Base-by-base conservation (phyloP, 2,888 invertebrate species). In the Mythimna ferrago region DNA sequence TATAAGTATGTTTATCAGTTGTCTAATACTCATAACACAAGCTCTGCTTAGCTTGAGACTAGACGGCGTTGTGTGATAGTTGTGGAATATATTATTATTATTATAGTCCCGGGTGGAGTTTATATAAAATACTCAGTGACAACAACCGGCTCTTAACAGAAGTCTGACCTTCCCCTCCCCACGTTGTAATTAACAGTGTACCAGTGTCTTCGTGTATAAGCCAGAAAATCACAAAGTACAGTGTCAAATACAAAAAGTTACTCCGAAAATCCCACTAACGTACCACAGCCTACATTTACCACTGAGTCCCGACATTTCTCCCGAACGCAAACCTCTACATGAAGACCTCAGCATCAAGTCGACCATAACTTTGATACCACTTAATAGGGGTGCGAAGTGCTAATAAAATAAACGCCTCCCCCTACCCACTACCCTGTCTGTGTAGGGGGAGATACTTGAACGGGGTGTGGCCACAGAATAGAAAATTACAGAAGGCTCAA, bases 361-460 rank as follows among this genome's bases (percentile, higher is more conserved):
- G n/a, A 60, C 63, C 57, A 78, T 85, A 83, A 81, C 83, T 78
- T 73, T 67, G 57, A 75, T 78, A 78, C 81, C 82, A 73, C 81
- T 81, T 85, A 85, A 85, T 83, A 78, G 76, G 71, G 79, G 76
- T 74, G 85, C 64, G 71, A 85, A 85, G 79, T 85, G 65, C 66
- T 78, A 66, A 78, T 85, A 81, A 85, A 85, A 85, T 83, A 85
- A 85, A 85, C 79, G 81, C 63, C 69, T 63, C 61, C 66, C 73
- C 68, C 70, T 48, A 21, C 44, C 62, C 69, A 19, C 21, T 48
- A 26, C 26, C 21, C 21, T 14, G 5, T 38, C 35, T 56, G 32
- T 9, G 66, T 26, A 38, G n/a, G 67, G 62, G 66, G 73, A 71
- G 58, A 60, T 26, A 76, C 76, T 77, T 21, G 16, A 61, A 60